Evolutionary conservation across 1,140 invertebrate genomes (phyloP).

Genomic region (Galleria mellonella): DNA sequence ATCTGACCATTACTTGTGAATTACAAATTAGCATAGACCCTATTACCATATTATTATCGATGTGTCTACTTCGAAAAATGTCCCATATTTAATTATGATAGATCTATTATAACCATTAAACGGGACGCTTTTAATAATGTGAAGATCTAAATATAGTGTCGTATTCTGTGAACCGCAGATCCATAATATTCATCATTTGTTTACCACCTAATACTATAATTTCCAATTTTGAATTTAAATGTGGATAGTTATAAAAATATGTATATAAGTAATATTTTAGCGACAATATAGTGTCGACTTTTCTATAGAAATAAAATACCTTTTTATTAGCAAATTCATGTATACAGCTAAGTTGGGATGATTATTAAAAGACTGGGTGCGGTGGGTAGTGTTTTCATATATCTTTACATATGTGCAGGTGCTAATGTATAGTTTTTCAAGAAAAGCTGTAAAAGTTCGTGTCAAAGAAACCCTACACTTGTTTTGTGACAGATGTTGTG

Average conservation of each 20-base stretch:
- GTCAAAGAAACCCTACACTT: background rate
- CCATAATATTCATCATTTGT: conserved; percentile 8
- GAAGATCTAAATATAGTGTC: conserved; percentile 26
- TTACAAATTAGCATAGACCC: conserved; percentile 21
- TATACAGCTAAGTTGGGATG: conserved; percentile 24
- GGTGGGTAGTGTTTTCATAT: background rate
- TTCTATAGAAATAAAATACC: conserved; percentile 33
- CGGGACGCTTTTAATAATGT: conserved; percentile 11
- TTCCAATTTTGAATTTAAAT: conserved; percentile 39
- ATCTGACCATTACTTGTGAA: conserved; percentile 40
- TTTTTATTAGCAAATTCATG: conserved; percentile 53
- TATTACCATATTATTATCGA: conserved; percentile 50
- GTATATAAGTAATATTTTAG: conserved; percentile 40
- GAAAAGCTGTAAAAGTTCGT: background rate
- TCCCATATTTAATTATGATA: conserved; percentile 3
- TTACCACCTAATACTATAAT: conserved; percentile 21
- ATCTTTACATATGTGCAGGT: too few species aligned
- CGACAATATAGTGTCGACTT: conserved; percentile 50
- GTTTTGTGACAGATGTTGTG: conserved; percentile 12
- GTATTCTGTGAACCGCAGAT: conserved; percentile 23
- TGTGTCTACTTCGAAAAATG: conserved; percentile 16
- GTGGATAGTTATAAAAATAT: conserved; percentile 66
- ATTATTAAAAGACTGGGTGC: conserved; percentile 2
- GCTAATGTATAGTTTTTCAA: background rate
- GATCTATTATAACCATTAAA: background rate